These are phyloP conservation scores for Littorina saxatilis DNA, from an alignment of 1,140 invertebrate species.

Conservation along the genomic window DNA sequence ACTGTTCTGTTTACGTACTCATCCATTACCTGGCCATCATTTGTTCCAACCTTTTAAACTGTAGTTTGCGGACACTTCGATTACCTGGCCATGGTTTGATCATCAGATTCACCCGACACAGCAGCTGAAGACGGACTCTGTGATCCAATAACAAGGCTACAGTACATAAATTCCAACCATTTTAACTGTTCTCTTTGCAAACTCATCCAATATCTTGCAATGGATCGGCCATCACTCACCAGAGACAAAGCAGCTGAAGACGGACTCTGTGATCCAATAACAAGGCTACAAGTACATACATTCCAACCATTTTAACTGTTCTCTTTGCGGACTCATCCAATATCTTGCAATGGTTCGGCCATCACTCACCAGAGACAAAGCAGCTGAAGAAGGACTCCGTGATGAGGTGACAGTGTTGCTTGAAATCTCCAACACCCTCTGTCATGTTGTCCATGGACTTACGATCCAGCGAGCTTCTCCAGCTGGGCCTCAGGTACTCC, in stretches of 20 bases:
- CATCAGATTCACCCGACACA: neutral
- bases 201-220: too few relatives aligned
- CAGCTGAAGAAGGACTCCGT: constrained; percentile 82
- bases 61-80: too few relatives aligned
- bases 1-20: too few relatives aligned
- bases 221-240: too few relatives aligned
- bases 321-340: too few relatives aligned
- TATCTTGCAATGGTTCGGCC: too few relatives aligned
- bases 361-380: constrained; percentile 80
- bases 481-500: constrained; percentile 34
- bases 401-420: constrained; percentile 81
- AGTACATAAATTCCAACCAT: too few relatives aligned
- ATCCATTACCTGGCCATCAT: too few relatives aligned
- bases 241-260: neutral
- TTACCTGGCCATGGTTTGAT: too few relatives aligned
- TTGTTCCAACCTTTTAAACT: too few relatives aligned
- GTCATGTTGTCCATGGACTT: constrained; percentile 59
- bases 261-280: neutral
- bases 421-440: constrained; percentile 69
- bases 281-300: neutral
- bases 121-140: neutral
- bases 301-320: too few relatives aligned
- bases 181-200: too few relatives aligned
- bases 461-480: constrained; percentile 60
- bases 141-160: neutral